Evolutionary conservation across 2,113 vertebrate species (phyloP).

Genomic region (Gallinago media): DNA sequence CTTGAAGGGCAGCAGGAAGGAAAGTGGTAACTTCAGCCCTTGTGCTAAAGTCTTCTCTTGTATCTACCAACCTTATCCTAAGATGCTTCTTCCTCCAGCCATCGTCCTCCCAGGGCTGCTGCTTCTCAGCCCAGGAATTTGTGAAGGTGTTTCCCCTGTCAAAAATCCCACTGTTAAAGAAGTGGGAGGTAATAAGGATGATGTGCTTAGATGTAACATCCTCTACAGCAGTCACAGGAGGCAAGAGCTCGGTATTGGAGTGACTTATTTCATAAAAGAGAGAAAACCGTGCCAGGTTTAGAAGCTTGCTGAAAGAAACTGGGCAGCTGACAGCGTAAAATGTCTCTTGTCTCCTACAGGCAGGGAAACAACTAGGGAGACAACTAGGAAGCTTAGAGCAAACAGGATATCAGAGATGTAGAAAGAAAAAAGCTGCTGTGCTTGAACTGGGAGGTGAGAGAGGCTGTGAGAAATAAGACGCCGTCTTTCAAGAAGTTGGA

Average conservation of each 20-base stretch:
- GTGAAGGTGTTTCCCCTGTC: neutral
- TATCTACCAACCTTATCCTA: neutral
- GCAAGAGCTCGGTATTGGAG: neutral
- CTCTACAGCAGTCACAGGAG: neutral
- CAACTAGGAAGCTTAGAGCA: constrained; percentile 26
- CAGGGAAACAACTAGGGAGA: neutral
- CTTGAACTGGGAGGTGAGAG: neutral
- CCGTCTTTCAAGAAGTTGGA: constrained; percentile 39
- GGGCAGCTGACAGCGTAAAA: neutral
- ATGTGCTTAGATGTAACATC: neutral
- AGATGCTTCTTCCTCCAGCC: neutral
- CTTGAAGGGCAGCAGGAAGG: neutral
- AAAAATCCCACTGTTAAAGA: neutral
- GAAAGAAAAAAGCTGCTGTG: neutral
- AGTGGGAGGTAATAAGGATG: neutral
- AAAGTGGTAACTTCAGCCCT: neutral
- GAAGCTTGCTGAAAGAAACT: neutral
- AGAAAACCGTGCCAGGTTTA: neutral
- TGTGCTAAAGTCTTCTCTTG: neutral
- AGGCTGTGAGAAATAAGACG: constrained; percentile 6
- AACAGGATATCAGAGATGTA: constrained; percentile 7
- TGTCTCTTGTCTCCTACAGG: neutral
- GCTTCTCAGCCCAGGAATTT: neutral
- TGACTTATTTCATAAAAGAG: neutral
- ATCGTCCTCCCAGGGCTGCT: neutral